phyloP scores from a whole-genome alignment of 2,888 invertebrate genomes.

The Andrena praecox region DNA sequence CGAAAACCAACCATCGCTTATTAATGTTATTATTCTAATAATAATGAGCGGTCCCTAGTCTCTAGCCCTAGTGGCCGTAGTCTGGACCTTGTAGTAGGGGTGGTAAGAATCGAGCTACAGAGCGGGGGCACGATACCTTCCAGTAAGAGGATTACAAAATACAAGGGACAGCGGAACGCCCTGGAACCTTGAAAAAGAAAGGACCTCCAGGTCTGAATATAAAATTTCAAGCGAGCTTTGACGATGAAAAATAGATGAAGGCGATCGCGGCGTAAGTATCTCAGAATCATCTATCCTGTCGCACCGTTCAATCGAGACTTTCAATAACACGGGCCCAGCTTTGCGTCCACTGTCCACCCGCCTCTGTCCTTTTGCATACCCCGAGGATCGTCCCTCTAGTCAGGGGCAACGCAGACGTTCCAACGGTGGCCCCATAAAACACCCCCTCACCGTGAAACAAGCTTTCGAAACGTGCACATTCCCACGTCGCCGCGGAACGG shows the following conservation, averaged over 20 bases:
- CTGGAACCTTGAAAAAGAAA: too few species aligned
- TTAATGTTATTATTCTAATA: too few species aligned
- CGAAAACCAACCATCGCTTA: too few species aligned
- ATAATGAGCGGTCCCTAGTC: too few species aligned
- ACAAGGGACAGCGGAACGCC: neutral
- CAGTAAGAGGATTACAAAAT: neutral
- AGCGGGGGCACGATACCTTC: neutral
- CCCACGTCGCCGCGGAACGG: neutral
- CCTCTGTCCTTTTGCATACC: neutral
- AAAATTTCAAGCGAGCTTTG: slow-evolving; percentile 3
- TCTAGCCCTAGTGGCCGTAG: too few species aligned
- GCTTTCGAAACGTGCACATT: neutral
- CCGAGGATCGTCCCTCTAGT: neutral
- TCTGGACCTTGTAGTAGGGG: too few species aligned
- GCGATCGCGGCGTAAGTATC: neutral
- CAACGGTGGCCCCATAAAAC: neutral
- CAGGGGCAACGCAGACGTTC: neutral
- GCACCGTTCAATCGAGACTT: neutral
- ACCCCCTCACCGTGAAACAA: neutral
- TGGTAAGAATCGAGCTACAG: too few species aligned
- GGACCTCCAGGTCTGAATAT: neutral
- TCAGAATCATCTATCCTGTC: neutral
- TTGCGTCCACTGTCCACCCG: neutral
- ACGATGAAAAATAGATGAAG: slow-evolving; percentile 6
- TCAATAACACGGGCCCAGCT: neutral